Base-by-base conservation (phyloP, 2,888 invertebrate species). In the Bugulina stolonifera region DNA sequence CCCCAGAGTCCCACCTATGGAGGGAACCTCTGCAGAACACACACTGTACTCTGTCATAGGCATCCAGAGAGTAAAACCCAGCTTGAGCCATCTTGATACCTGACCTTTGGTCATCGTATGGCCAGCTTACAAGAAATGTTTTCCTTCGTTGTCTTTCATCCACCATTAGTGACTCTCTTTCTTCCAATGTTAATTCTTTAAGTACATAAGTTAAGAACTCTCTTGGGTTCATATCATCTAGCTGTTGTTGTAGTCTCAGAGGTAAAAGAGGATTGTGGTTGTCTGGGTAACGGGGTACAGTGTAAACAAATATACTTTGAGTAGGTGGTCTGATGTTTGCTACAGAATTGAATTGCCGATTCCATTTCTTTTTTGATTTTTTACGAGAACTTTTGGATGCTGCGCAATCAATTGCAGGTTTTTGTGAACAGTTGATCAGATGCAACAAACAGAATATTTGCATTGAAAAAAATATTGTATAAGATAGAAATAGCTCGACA, bases 11-110 rank as follows among this genome's bases (percentile, higher is more conserved):
- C 96, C 96, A 97, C 81, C 94, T 93, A 79, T 93, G 91, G 1
- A 97, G 87, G 0, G 94, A 94, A 57, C 94, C 94, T 77, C 92
- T 93, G 82, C 97, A 97, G 81, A 92, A 91, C 82, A 92, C 95
- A 82, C 96, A 97, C 74, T 93, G 89, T 0, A 94, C 94, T 80
- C 93, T 91, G 85, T 96, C 96, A 55, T 91, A 91, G 75, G 89
- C 88, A 14, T 86, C 86, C 74, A 78, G 81, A 80, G 93, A 95
- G 81, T 90, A 94, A 85, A 96, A 95, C 27, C 96, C 96, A 69
- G 94, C 94, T 77, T 91, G 91, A 18, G 92, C 91, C 72, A 96
- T 86, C 73, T 90, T 79, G 29, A 72, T 72, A n/a, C 80, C 77
- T 1, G 73, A 71, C 5, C 78, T 75, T 34, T 71, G 72, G 23